Evolutionary conservation across 2,797 vertebrate species (phyloP), one percentile per base, ranked within the genome.

Genomic region (Artibeus jamaicensis): DNA sequence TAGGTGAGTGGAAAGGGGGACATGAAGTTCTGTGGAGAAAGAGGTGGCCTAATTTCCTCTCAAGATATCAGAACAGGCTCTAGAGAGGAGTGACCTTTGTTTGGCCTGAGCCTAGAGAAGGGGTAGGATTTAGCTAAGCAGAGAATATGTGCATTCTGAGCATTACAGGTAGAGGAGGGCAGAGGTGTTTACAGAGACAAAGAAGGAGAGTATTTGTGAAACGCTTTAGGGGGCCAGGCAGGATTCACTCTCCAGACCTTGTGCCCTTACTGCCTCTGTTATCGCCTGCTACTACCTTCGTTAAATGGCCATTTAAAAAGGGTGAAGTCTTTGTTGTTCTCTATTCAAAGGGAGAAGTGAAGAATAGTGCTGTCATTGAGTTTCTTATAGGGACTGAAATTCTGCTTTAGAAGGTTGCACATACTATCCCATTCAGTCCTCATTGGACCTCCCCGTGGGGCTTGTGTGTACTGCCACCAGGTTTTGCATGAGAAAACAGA

Each of bases 381-480:
- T 70, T 70, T 89, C 39, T 39, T 24, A 0, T 2, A 19, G 50
- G 67, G 8, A 74, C 24, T 12, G 65, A 46, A 21, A 50, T 89
- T 57, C 46, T 77, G 19, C 11, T 46, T 24, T 39, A 21, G 21
- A 78, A 22, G 50, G 11, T 50, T 4, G 10, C 2, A 1, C 5
- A 0, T 68, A 16, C 29, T 32, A 26, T 29, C 8, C 2, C 32
- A 37, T 57, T 48, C 18, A 39, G 57, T 78, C 46, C 42, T 89
- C 8, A 32, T 26, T 29, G n/a, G 4, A 3, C 62, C 15, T 0
- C 2, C 46, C 15, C 0, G 0, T 0, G 3, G 16, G 86, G 53
- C 37, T 73, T 18, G 70, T 65, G 19, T 22, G 16, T 24, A 34
- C 39, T 1, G 5, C 15, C 9, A 1, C 19, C 1, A 1, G 29